Percentiles rank a stretch among this genome's conserved stretches.
These are phyloP conservation scores for Microhierax caerulescens DNA, from an alignment of 2,797 vertebrate genomes.

Conservation along the genomic window DNA sequence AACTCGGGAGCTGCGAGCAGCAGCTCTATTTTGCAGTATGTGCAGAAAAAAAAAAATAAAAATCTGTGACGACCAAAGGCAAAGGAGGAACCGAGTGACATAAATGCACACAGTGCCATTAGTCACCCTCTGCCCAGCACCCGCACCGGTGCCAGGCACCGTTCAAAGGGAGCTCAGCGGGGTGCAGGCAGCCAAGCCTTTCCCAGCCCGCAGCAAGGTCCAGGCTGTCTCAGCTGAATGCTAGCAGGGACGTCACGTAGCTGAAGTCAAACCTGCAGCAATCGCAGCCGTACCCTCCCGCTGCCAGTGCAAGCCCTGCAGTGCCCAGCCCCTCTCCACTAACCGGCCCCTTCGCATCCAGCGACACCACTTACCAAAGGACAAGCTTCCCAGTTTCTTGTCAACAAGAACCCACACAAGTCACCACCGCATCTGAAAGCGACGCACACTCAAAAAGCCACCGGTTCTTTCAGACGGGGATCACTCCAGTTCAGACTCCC, in stretches of 20 bases:
- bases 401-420: not conserved
- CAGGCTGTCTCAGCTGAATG: not conserved
- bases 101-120: accelerated
- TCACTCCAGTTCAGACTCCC: not conserved
- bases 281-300: accelerated
- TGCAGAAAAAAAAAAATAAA: not conserved
- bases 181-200: not conserved
- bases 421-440: not conserved
- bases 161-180: not conserved
- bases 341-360: not conserved
- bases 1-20: not conserved
- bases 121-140: accelerated
- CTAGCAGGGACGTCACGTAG: not conserved
- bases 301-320: accelerated
- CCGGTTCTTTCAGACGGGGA: not conserved
- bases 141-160: not conserved
- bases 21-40: accelerated
- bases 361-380: not conserved
- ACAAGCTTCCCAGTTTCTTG: not conserved
- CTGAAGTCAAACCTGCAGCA: not conserved
- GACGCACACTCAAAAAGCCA: not conserved
- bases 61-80: accelerated
- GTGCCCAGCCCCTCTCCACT: not conserved
- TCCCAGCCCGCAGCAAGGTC: not conserved
- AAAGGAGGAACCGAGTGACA: not conserved